Conservation (phyloP, 2,797 vertebrate species). For the Threskiornis aethiopicus region DNA sequence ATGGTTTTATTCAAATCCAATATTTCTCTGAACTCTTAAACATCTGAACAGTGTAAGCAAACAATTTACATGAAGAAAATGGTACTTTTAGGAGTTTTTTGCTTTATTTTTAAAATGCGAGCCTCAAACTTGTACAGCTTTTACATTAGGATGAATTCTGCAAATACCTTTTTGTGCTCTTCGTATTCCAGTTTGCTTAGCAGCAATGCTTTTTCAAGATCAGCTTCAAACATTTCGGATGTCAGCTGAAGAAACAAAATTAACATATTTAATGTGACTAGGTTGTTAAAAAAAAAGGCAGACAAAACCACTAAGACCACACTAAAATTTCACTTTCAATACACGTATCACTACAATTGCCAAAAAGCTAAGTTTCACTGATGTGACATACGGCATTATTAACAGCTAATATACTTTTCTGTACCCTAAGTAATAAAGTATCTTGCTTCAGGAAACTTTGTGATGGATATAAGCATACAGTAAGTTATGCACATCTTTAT, state of each 20-base stretch:
- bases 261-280: not conserved
- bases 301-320: not conserved
- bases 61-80: not conserved
- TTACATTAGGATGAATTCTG: not conserved
- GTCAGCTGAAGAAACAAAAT: slow-evolving; percentile 81
- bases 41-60: not conserved
- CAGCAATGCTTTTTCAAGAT: slow-evolving; percentile 93
- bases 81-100: not conserved
- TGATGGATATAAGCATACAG: not conserved
- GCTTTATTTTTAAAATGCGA: not conserved
- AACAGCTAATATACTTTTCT: not conserved
- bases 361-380: not conserved
- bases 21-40: not conserved
- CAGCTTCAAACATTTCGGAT: slow-evolving; percentile 91
- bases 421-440: not conserved
- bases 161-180: slow-evolving; percentile 86
- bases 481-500: not conserved
- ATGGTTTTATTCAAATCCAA: not conserved
- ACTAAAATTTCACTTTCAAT: not conserved
- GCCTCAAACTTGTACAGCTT: not conserved
- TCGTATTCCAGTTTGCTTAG: slow-evolving; percentile 93
- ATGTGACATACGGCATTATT: not conserved
- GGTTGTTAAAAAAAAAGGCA: not conserved
- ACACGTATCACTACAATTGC: not conserved
- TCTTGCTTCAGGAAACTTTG: not conserved